Conservation (phyloP, 2,797 vertebrate genomes). For the Phataginus tetradactyla region DNA sequence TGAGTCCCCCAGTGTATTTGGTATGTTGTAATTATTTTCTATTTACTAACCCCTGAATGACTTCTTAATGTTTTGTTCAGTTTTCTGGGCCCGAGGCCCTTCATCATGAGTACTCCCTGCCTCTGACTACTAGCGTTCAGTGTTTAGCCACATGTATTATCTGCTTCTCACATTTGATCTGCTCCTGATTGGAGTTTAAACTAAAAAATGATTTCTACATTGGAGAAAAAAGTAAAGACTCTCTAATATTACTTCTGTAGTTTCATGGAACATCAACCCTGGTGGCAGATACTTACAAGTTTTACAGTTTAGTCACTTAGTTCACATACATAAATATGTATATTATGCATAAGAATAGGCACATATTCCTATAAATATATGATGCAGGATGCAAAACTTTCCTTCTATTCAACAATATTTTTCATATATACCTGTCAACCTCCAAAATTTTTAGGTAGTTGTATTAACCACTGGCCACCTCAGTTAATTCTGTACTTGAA, state of each 20-base stretch:
- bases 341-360: neutral
- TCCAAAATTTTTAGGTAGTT: neutral
- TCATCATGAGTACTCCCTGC: neutral
- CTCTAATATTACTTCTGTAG: neutral
- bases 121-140: neutral
- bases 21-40: neutral
- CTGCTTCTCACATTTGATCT: neutral
- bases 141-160: neutral
- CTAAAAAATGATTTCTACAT: neutral
- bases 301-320: neutral
- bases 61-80: neutral
- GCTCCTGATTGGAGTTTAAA: neutral
- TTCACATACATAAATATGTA: neutral
- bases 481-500: neutral
- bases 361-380: neutral
- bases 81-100: neutral
- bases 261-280: neutral
- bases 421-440: neutral
- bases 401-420: neutral
- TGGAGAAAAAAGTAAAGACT: neutral
- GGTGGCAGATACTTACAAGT: neutral
- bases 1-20: neutral
- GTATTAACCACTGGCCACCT: neutral
- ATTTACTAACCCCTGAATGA: neutral
- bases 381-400: neutral